A percentile compares a stretch with the other conserved stretches of the same genome.
Conservation (phyloP, 2,888 invertebrate species). For the Drosophila leonis region DNA sequence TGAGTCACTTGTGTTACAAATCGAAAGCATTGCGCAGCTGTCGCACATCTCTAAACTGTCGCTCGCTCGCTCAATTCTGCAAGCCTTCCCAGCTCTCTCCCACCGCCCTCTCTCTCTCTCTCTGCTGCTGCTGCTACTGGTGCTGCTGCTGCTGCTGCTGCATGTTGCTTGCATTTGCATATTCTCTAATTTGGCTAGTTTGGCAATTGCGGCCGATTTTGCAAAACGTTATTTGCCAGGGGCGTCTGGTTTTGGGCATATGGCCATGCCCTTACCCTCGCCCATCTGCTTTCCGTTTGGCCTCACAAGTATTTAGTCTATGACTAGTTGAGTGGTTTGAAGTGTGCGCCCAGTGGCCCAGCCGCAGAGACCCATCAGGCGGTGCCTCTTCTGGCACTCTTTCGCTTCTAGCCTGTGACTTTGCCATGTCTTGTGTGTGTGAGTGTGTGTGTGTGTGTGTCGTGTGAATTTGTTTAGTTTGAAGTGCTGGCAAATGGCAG, state of each 20-base stretch:
- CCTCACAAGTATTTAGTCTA: slow-evolving; percentile 76
- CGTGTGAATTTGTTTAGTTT: slow-evolving; percentile 76
- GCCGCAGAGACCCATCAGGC: slow-evolving; percentile 26
- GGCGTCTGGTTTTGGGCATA: slow-evolving; percentile 28
- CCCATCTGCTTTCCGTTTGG: slow-evolving; percentile 24
- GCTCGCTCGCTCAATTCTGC: slow-evolving; percentile 20
- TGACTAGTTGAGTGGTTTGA: slow-evolving; percentile 75
- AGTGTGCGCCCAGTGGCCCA: slow-evolving; percentile 50
- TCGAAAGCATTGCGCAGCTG: slow-evolving; percentile 31
- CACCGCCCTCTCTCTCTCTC: not conserved
- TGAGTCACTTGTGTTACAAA: slow-evolving; percentile 20
- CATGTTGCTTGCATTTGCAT: slow-evolving; percentile 76
- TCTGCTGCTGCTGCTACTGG: not conserved
- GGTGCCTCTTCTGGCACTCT: not conserved
- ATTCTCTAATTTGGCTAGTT: slow-evolving; percentile 81
- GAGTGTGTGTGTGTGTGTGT: slow-evolving; percentile 30
- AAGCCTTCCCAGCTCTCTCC: not conserved
- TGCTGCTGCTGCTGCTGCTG: slow-evolving; percentile 11
- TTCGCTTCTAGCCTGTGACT: not conserved
- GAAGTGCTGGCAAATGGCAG: slow-evolving; percentile 50
- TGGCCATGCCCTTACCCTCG: not conserved
- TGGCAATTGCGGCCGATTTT: slow-evolving; percentile 81
- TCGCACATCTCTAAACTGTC: slow-evolving; percentile 45
- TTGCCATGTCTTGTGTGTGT: slow-evolving; percentile 11
- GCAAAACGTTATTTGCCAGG: slow-evolving; percentile 77